Conservation (phyloP, 2,113 vertebrate genomes). For the Peromyscus californicus region DNA sequence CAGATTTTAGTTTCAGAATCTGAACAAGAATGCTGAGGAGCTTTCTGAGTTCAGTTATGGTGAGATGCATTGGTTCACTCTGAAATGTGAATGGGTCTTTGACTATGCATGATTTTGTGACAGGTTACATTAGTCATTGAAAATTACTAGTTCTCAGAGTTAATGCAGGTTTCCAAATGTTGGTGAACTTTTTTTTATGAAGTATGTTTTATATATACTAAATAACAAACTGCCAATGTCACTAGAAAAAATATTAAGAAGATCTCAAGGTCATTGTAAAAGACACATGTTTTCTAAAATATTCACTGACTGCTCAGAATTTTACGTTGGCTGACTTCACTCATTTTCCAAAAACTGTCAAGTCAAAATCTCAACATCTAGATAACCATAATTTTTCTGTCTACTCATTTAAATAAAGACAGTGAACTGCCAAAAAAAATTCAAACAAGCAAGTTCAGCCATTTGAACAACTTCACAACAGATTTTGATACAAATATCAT, state of each 20-base stretch:
- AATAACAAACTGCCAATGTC: not conserved
- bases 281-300: slow-evolving; percentile 13
- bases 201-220: slow-evolving; percentile 29
- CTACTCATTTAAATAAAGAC: not conserved
- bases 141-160: slow-evolving; percentile 22
- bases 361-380: slow-evolving; percentile 7
- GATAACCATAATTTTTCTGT: not conserved
- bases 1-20: not conserved
- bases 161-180: slow-evolving; percentile 14
- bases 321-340: not conserved
- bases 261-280: not conserved
- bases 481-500: not conserved
- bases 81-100: not conserved
- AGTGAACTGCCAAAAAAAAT: no score
- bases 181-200: not conserved
- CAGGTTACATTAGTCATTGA: not conserved
- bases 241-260: not conserved
- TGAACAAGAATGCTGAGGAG: not conserved
- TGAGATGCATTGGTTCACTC: not conserved
- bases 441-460: not conserved
- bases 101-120: not conserved
- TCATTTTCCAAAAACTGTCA: not conserved
- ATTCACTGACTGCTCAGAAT: slow-evolving; percentile 14
- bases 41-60: not conserved
- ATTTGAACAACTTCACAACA: not conserved